These are phyloP conservation scores for Callorhinus ursinus DNA, from an alignment of 2,113 vertebrate genomes.

Conservation along the genomic window DNA sequence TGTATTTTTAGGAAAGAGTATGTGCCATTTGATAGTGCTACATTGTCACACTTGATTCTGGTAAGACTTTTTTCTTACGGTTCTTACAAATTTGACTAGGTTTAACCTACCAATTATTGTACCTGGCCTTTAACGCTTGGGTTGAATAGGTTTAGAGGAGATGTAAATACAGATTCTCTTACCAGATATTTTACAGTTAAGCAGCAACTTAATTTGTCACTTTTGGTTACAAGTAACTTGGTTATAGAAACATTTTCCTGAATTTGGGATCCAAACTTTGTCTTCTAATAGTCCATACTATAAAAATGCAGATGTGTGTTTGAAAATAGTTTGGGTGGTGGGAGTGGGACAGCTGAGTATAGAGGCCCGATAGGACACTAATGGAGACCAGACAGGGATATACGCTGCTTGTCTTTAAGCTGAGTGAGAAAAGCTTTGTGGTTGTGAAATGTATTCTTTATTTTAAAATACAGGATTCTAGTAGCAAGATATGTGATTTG, in stretches of 20 bases:
- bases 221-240: constrained; percentile 38
- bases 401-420: constrained; percentile 49
- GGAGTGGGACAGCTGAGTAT: neutral
- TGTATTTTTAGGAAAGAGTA: constrained; percentile 86
- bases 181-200: constrained; percentile 37
- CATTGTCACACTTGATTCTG: constrained; percentile 83
- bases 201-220: neutral
- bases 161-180: constrained; percentile 33
- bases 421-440: constrained; percentile 39
- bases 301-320: constrained; percentile 46
- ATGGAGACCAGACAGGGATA: neutral
- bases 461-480: constrained; percentile 84
- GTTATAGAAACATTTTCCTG: constrained; percentile 52
- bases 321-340: constrained; percentile 44
- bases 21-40: constrained; percentile 82
- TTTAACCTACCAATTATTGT: constrained; percentile 25
- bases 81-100: constrained; percentile 58
- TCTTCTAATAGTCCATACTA: neutral
- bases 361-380: neutral
- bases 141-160: neutral
- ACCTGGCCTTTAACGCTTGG: constrained; percentile 19
- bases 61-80: constrained; percentile 81
- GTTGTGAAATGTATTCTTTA: constrained; percentile 66
- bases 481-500: constrained; percentile 85
- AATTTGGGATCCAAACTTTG: constrained; percentile 29